Percentiles rank a stretch among this genome's conserved stretches.
phyloP scores from a whole-genome alignment of 2,888 invertebrate species.

The Lithophane semibrunnea region DNA sequence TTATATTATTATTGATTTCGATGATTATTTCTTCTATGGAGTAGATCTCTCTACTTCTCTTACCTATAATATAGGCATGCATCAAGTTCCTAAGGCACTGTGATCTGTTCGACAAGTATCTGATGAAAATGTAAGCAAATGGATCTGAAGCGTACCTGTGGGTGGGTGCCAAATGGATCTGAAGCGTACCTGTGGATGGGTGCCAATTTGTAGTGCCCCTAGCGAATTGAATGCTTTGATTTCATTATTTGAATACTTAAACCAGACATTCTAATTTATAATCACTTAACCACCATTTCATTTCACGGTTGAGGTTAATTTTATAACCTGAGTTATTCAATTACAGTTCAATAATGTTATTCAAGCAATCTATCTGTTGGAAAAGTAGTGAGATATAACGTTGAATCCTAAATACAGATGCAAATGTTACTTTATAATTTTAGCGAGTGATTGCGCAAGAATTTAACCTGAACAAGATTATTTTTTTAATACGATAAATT shows the following conservation, averaged over 20 bases:
- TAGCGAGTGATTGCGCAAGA: neutral
- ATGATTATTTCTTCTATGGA: neutral
- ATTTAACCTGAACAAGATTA: neutral
- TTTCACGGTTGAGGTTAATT: neutral
- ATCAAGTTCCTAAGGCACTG: neutral
- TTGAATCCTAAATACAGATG: neutral
- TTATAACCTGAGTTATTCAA: neutral
- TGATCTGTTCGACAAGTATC: neutral
- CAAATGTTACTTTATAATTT: neutral
- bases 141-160: neutral
- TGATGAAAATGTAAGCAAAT: neutral
- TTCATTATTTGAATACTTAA: neutral
- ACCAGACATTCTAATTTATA: too few relatives aligned
- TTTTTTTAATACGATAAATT: too few relatives aligned
- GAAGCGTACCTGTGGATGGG: neutral
- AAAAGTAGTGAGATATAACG: neutral
- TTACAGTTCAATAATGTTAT: neutral
- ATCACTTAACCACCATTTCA: too few relatives aligned
- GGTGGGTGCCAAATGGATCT: neutral
- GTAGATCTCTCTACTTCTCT: neutral
- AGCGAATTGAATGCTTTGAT: neutral
- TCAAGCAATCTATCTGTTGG: neutral
- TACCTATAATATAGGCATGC: neutral
- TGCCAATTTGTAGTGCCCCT: neutral
- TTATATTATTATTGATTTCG: too few relatives aligned